These are phyloP conservation scores for Falco concolor DNA, from an alignment of 2,797 vertebrate species.

Conservation along the genomic window DNA sequence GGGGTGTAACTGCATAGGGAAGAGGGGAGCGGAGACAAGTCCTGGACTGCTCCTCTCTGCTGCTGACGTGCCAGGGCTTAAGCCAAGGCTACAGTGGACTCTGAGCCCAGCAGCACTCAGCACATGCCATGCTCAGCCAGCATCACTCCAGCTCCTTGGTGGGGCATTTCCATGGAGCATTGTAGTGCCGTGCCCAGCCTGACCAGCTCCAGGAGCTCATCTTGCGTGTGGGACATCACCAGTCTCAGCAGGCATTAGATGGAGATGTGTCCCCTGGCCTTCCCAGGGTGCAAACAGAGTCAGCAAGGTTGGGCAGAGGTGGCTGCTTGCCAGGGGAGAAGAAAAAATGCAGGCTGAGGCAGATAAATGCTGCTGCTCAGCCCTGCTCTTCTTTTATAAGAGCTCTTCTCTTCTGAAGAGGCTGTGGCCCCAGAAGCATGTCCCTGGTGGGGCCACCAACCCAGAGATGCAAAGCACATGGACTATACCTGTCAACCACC, in stretches of 20 bases:
- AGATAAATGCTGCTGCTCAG: background rate
- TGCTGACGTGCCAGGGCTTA: accelerated
- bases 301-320: background rate
- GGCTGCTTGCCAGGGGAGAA: background rate
- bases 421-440: background rate
- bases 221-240: background rate
- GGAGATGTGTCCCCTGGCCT: background rate
- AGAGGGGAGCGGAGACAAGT: background rate
- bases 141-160: background rate
- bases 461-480: background rate
- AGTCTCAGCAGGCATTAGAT: accelerated
- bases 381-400: background rate
- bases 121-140: accelerated
- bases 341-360: background rate
- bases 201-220: accelerated
- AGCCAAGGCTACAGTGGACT: accelerated
- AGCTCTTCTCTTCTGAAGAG: background rate
- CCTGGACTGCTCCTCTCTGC: background rate
- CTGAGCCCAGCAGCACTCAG: background rate
- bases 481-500: accelerated
- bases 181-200: accelerated
- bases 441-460: background rate
- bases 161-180: background rate
- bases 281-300: background rate
- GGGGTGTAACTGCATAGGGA: background rate